Conservation (phyloP, 2,113 vertebrate species). For the Leptocoma aspasia region DNA sequence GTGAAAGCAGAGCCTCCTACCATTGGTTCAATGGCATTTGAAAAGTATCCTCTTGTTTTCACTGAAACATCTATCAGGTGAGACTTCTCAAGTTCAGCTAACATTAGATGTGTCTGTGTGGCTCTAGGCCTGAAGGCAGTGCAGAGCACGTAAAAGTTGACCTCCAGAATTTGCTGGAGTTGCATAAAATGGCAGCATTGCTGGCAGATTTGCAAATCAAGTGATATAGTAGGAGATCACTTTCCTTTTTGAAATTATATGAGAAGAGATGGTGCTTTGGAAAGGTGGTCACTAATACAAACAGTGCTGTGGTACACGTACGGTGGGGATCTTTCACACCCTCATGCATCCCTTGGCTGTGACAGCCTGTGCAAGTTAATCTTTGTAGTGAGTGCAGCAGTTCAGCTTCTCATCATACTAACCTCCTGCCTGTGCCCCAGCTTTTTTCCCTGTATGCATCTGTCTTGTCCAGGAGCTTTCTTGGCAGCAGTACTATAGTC, state of each 20-base stretch:
- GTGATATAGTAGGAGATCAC: rapidly evolving
- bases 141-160: neutral
- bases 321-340: neutral
- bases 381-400: neutral
- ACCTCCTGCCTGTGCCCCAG: neutral
- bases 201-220: neutral
- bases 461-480: neutral
- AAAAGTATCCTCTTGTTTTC: conserved; percentile 92
- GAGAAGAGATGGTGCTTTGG: neutral
- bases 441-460: neutral
- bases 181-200: neutral
- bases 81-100: conserved; percentile 17
- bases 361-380: too few species aligned
- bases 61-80: conserved; percentile 73
- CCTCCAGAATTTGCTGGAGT: neutral
- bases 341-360: neutral
- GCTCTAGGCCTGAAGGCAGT: neutral
- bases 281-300: neutral
- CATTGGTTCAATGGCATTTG: conserved; percentile 89
- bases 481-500: neutral
- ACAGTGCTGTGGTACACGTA: neutral
- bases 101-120: neutral
- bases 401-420: neutral
- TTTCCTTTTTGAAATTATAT: neutral
- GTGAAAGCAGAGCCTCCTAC: conserved; percentile 89